Conservation (phyloP, 1,140 invertebrate genomes). For the Drosophila subpulchrella region DNA sequence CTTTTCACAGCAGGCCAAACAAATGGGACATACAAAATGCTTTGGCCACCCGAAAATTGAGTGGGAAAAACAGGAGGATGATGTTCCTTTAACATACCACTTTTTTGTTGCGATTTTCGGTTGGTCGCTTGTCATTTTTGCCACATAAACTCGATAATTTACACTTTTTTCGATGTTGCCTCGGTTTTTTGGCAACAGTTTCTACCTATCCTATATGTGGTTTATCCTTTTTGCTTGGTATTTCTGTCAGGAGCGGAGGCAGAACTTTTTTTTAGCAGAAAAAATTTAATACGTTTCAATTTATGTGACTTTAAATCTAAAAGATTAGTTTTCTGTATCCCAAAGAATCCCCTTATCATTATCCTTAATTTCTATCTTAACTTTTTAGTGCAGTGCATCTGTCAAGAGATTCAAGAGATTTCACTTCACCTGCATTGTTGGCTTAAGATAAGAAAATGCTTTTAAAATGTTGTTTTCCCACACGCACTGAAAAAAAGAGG, state of each 20-base stretch:
- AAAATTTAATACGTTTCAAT: no score
- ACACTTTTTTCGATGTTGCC: slow-evolving; percentile 16
- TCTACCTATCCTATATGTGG: not conserved
- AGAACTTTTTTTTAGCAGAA: no score
- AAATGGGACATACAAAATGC: slow-evolving; percentile 56
- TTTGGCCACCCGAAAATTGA: slow-evolving; percentile 33
- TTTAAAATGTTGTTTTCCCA: slow-evolving; percentile 54
- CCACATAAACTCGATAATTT: slow-evolving; percentile 52
- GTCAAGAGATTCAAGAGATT: slow-evolving; percentile 11
- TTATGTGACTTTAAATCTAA: no score
- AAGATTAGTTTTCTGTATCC: no score
- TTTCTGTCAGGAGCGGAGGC: no score
- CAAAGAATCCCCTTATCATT: no score
- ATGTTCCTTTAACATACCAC: slow-evolving; percentile 43
- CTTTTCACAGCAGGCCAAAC: slow-evolving; percentile 52
- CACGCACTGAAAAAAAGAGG: slow-evolving; percentile 11
- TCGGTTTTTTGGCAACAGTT: not conserved
- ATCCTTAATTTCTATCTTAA: no score
- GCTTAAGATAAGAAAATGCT: slow-evolving; percentile 62
- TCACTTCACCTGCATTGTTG: slow-evolving; percentile 32
- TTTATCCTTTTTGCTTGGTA: not conserved
- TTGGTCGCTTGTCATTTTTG: slow-evolving; percentile 52
- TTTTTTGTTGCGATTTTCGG: slow-evolving; percentile 8
- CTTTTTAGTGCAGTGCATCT: not conserved
- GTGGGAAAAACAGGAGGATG: not conserved